A percentile compares a stretch with the other conserved stretches of the same genome.
Evolutionary conservation across 2,888 invertebrate species (phyloP).

Genomic region (Drosophila nr. medialis): DNA sequence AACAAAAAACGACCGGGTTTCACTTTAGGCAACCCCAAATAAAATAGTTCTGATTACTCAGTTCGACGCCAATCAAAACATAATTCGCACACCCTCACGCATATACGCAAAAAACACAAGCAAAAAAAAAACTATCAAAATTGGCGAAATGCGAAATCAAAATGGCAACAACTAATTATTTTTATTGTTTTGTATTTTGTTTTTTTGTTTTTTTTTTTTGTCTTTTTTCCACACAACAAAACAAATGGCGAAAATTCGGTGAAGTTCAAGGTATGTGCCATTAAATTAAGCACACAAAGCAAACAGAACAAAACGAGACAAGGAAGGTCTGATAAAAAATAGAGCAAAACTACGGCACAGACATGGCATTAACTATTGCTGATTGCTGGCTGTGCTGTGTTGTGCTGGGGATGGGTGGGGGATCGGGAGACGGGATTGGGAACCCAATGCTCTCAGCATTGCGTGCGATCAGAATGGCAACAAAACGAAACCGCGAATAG

Average conservation of each 20-base stretch:
- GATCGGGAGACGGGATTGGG: not conserved
- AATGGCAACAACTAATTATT: slow-evolving; percentile 40
- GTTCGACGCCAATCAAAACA: slow-evolving; percentile 43
- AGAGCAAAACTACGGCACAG: slow-evolving; percentile 34
- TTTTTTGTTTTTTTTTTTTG: slow-evolving; percentile 35
- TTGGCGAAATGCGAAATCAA: slow-evolving; percentile 67
- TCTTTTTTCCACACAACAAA: slow-evolving; percentile 71
- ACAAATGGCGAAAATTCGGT: slow-evolving; percentile 81
- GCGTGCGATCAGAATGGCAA: slow-evolving; percentile 43
- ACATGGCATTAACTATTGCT: slow-evolving; percentile 44
- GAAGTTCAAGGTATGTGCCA: slow-evolving; percentile 82
- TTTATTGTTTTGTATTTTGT: slow-evolving; percentile 1
- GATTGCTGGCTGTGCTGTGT: slow-evolving; percentile 1
- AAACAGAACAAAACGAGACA: slow-evolving; percentile 21
- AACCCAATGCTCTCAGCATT: slow-evolving; percentile 1
- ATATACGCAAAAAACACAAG: slow-evolving; percentile 17
- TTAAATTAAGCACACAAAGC: slow-evolving; percentile 54
- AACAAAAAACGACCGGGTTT: slow-evolving; percentile 14
- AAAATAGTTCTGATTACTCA: slow-evolving; percentile 61
- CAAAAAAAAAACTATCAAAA: slow-evolving; percentile 48
- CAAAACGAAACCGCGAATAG: slow-evolving; percentile 27
- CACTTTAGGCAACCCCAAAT: slow-evolving; percentile 49
- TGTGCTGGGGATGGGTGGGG: not conserved
- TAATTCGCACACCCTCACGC: slow-evolving; percentile 54
- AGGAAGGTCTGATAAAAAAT: slow-evolving; percentile 7